Evolutionary conservation across 2,113 vertebrate genomes (phyloP).

Genomic region (Protobothrops mucrosquamatus): DNA sequence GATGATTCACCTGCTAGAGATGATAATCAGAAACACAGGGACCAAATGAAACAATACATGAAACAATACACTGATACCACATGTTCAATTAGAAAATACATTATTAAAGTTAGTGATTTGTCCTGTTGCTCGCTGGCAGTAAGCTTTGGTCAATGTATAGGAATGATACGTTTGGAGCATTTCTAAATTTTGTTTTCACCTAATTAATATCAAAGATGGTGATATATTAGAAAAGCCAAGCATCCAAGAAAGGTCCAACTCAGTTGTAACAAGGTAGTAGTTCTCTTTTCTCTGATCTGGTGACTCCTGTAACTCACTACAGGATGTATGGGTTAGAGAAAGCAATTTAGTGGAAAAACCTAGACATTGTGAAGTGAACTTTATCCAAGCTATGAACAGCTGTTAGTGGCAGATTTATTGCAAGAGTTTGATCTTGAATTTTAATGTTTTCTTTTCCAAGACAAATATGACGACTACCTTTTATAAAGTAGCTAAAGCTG

Average conservation of each 20-base stretch:
- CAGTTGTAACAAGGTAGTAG: background rate
- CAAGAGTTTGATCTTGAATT: background rate
- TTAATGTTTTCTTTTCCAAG: background rate
- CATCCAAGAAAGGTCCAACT: background rate
- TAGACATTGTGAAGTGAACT: background rate
- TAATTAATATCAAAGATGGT: background rate
- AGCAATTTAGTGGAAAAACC: background rate
- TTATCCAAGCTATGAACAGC: background rate
- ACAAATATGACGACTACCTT: background rate
- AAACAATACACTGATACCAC: background rate
- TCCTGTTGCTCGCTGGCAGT: background rate
- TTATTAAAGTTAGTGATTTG: background rate
- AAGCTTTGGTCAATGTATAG: background rate
- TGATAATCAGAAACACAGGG: background rate
- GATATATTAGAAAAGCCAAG: background rate
- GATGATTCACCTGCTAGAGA: background rate
- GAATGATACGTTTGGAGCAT: background rate
- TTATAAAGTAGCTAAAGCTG: background rate
- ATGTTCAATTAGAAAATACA: background rate
- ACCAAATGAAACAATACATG: background rate
- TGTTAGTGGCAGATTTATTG: background rate
- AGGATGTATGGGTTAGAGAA: background rate
- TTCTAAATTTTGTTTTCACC: background rate
- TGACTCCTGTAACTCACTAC: background rate
- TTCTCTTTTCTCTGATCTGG: background rate